Evolutionary conservation across 2,797 vertebrate species (phyloP).

Genomic region (Platalea minor): DNA sequence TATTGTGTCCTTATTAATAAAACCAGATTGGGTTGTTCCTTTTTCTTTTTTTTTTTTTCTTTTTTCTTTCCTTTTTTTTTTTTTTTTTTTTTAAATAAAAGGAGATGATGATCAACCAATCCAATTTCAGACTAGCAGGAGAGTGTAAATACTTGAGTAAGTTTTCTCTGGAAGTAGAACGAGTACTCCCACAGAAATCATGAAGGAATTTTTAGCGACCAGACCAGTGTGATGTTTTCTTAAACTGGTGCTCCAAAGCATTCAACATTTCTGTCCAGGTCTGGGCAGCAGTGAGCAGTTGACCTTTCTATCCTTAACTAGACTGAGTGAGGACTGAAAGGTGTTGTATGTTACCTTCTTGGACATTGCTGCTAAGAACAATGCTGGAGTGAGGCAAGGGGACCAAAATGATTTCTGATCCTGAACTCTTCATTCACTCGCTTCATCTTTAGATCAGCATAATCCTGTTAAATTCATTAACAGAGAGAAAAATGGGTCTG

Average conservation of each 20-base stretch:
- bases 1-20: not conserved
- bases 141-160: not conserved
- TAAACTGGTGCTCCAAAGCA: not conserved
- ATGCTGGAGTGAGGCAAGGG: not conserved
- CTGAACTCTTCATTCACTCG: not conserved
- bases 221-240: not conserved
- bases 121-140: not conserved
- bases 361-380: not conserved
- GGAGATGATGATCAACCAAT: not conserved
- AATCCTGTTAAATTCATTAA: not conserved
- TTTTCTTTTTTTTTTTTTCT: not conserved
- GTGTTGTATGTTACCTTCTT: not conserved
- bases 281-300: not conserved
- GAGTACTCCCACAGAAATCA: not conserved
- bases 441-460: not conserved
- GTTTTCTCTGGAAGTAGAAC: not conserved
- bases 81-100: not conserved
- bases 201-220: not conserved
- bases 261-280: not conserved
- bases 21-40: fast-evolving
- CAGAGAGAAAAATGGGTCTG: not conserved
- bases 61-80: not conserved
- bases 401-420: not conserved
- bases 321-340: not conserved
- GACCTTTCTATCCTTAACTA: not conserved